Base-by-base conservation (phyloP, 2,797 vertebrate genomes). In the Sebastes nivosus region DNA sequence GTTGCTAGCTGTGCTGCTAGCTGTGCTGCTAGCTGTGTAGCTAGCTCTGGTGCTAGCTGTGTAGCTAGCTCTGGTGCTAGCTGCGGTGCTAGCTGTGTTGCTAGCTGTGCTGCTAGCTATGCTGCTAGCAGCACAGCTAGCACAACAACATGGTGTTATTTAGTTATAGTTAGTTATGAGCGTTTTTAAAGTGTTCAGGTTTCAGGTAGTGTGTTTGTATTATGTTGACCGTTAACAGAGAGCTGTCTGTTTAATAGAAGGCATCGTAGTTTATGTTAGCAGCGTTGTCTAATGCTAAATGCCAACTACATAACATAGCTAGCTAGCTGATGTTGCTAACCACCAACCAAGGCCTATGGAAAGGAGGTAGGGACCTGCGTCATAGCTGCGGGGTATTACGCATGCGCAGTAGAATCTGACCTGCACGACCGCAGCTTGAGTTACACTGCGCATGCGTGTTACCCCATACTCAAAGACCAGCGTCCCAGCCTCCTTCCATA, bases 271-370 rank as follows among this genome's bases (percentile, higher is more conserved):
- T 59, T 59, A 10, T 46, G 78, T 74, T 91, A 90, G 84, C 86
- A 66, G 2, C 67, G 1, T 8, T 6, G 27, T 88, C 87, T 88
- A 83, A 84, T 61, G 88, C 81, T 91, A 88, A 73, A 59, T 25
- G 80, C 75, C 65, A 82, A 67, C 72, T 50, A 29, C 4, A 16
- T 36, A 36, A 73, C 8, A 9, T 61, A 65, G 6, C 7, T 63
- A 14, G 5, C 4, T 5, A 89, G 68, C 72, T 14, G 13, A 4
- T n/a, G n/a, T 11, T 60, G 78, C 80, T 85, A 84, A 76, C 24
- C 24, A 27, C 24, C 36, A 38, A 2, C 12, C 36, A 38, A 38
- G 36, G 36, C 36, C 36, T 38, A 38, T 38, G 36, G 36, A 13
- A 13, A 13, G 4, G 12, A 38, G 36, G 36, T 38, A 5, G 36